Conservation (phyloP, 2,113 vertebrate genomes). For the Daboia siamensis region DNA sequence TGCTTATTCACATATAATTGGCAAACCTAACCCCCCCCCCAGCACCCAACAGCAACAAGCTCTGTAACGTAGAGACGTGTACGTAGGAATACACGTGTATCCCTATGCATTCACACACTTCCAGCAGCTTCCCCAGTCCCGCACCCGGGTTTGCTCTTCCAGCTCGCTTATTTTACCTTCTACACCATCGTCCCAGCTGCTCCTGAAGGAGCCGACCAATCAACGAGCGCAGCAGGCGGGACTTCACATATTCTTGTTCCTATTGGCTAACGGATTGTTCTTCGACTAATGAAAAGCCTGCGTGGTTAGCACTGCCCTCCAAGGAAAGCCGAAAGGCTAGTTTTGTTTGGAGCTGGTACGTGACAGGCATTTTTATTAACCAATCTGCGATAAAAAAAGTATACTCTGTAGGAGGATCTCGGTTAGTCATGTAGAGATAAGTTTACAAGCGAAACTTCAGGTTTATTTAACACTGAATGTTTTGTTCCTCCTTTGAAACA, state of each 20-base stretch:
- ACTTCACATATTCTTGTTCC: neutral
- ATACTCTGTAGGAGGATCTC: neutral
- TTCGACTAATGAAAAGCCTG: neutral
- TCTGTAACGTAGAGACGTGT: neutral
- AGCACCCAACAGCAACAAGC: neutral
- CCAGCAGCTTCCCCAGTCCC: neutral
- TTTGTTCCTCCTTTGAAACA: neutral
- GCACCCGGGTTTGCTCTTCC: neutral
- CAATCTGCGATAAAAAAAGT: neutral
- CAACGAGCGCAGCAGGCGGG: neutral
- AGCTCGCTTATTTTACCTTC: neutral
- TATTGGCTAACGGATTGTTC: neutral
- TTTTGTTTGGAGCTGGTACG: neutral
- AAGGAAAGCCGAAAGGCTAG: neutral
- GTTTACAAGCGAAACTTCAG: neutral
- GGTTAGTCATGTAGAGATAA: neutral
- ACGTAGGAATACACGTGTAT: neutral
- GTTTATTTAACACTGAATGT: neutral
- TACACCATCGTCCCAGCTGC: neutral
- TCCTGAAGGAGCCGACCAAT: neutral
- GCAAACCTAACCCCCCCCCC: neutral
- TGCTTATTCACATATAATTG: neutral
- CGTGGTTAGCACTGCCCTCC: neutral
- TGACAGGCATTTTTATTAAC: neutral
- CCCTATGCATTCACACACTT: neutral